Evolutionary conservation across 2,113 vertebrate species (phyloP).

Genomic region (Calcarius ornatus): DNA sequence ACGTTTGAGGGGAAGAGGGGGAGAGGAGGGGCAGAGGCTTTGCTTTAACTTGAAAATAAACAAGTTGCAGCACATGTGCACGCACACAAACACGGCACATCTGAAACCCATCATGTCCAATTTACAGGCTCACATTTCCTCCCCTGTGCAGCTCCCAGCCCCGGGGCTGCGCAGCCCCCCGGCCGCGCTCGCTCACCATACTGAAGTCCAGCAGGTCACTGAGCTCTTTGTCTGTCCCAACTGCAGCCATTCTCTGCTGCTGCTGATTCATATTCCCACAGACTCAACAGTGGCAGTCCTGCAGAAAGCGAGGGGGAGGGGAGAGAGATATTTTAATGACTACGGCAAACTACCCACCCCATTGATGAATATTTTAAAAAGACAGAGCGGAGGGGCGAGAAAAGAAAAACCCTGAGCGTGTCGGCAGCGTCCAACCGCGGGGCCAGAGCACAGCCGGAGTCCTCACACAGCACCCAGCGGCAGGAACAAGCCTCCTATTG

Average conservation of each 20-base stretch:
- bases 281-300: slow-evolving; percentile 81
- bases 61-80: slow-evolving; percentile 61
- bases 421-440: neutral
- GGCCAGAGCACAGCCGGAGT: slow-evolving; percentile 1
- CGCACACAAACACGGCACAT: slow-evolving; percentile 44
- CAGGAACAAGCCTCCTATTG: slow-evolving; percentile 59
- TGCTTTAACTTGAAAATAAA: slow-evolving; percentile 53
- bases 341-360: slow-evolving; percentile 47
- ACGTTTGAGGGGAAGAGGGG: neutral
- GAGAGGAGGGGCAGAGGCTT: slow-evolving; percentile 1
- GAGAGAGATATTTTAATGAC: slow-evolving; percentile 54
- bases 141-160: slow-evolving; percentile 8
- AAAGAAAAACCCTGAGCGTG: neutral
- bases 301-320: slow-evolving; percentile 67
- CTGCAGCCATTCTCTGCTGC: slow-evolving; percentile 95
- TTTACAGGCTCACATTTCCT: slow-evolving; percentile 43
- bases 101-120: slow-evolving; percentile 52
- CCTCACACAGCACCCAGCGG: slow-evolving; percentile 43
- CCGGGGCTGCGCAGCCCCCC: slow-evolving; percentile 2
- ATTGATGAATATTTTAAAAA: slow-evolving; percentile 47
- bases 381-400: neutral
- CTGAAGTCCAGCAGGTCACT: slow-evolving; percentile 99
- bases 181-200: slow-evolving; percentile 83
- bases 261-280: slow-evolving; percentile 92
- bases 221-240: slow-evolving; percentile 99